Conservation (phyloP, 2,888 invertebrate species). For the Scrobipalpa atriplicella region DNA sequence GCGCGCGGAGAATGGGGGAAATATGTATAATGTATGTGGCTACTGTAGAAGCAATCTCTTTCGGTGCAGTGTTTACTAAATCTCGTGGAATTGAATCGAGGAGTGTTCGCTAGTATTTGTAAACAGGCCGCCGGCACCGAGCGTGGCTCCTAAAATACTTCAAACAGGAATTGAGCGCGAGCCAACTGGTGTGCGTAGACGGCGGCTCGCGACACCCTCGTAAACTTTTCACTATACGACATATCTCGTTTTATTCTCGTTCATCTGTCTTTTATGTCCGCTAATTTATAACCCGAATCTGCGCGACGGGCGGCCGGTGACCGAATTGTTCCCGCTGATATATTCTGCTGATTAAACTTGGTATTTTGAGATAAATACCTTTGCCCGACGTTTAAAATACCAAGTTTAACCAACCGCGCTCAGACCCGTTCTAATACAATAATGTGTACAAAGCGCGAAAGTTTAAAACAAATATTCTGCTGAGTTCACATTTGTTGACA, state of each 20-base stretch:
- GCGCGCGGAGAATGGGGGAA: conserved; percentile 42
- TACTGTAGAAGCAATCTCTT: conserved; percentile 53
- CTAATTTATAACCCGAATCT: conserved; percentile 59
- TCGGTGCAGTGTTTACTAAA: conserved; percentile 75
- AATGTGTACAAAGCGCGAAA: too few relatives aligned
- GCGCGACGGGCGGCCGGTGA: conserved; percentile 43
- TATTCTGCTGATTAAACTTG: too few relatives aligned
- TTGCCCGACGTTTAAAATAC: too few relatives aligned
- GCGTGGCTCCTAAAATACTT: conserved; percentile 78
- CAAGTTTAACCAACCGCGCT: too few relatives aligned
- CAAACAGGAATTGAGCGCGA: conserved; percentile 78
- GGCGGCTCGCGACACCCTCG: conserved; percentile 67
- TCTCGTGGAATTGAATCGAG: conserved; percentile 73
- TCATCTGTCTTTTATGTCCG: conserved; percentile 65
- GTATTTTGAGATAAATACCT: too few relatives aligned
- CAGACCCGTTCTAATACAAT: too few relatives aligned
- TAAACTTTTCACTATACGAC: conserved; percentile 75
- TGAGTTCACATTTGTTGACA: conserved; percentile 39
- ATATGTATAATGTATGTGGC: conserved; percentile 40
- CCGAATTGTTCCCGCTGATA: conserved; percentile 49
- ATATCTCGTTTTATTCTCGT: conserved; percentile 71
- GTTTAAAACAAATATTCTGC: too few relatives aligned
- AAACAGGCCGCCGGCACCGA: conserved; percentile 68
- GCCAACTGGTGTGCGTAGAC: conserved; percentile 80
- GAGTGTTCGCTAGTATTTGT: conserved; percentile 78